Conservation (phyloP, 2,113 vertebrate species). For the Lagenorhynchus albirostris region DNA sequence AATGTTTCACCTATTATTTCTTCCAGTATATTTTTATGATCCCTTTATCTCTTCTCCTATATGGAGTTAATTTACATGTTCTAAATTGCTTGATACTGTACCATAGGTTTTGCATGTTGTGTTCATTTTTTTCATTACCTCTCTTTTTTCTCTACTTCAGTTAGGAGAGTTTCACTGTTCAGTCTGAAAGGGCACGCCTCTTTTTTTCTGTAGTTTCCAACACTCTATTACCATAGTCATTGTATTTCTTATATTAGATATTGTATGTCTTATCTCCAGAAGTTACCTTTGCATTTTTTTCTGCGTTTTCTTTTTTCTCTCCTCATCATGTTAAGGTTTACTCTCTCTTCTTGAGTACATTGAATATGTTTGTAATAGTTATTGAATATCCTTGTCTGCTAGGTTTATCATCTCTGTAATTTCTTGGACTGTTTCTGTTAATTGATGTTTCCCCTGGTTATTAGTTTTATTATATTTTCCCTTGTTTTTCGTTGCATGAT, state of each 20-base stretch:
- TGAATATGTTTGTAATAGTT: background rate
- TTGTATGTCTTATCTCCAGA: background rate
- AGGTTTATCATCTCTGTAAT: background rate
- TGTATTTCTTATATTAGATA: background rate
- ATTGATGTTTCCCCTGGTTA: background rate
- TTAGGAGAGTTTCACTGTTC: background rate
- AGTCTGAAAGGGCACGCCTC: background rate
- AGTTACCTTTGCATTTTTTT: background rate
- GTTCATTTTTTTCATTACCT: background rate
- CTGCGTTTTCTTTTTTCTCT: background rate
- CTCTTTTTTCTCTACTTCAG: background rate
- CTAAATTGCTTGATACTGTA: background rate
- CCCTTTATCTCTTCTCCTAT: background rate
- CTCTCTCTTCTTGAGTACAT: background rate
- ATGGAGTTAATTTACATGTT: background rate
- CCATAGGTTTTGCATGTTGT: background rate
- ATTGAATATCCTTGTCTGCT: background rate
- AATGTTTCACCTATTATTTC: fast-evolving
- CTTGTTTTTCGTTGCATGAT: background rate
- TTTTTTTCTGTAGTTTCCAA: background rate
- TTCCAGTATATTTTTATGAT: background rate
- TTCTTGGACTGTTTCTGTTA: background rate
- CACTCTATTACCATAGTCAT: background rate
- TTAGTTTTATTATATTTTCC: background rate
- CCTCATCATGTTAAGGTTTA: background rate